These are phyloP conservation scores for Drosophila atripex DNA, from an alignment of 2,888 invertebrate species.

Conservation along the genomic window DNA sequence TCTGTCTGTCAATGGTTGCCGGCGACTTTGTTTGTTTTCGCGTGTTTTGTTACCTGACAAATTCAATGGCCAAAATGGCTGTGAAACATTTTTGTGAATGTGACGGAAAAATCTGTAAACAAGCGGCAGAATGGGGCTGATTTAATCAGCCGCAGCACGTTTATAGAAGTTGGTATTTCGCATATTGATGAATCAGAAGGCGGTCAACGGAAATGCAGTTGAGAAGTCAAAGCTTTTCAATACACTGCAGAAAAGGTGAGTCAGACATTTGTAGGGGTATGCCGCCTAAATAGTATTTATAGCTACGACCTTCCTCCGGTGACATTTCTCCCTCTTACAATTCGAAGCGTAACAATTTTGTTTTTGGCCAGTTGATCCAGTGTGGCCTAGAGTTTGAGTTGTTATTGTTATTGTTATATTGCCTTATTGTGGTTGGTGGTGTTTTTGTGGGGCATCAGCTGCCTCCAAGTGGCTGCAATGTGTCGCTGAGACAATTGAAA, in stretches of 20 bases:
- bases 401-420: constrained; percentile 24
- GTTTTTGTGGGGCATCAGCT: constrained; percentile 59
- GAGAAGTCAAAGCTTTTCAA: constrained; percentile 36
- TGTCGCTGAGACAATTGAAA: constrained; percentile 38
- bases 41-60: constrained; percentile 45
- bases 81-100: constrained; percentile 62
- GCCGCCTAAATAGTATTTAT: neutral
- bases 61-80: constrained; percentile 66
- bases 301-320: neutral
- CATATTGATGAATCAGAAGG: constrained; percentile 60
- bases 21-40: constrained; percentile 42
- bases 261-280: neutral
- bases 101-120: constrained; percentile 61
- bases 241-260: constrained; percentile 6
- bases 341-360: constrained; percentile 3
- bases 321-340: constrained; percentile 13
- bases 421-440: constrained; percentile 22
- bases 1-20: constrained; percentile 58
- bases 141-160: constrained; percentile 54
- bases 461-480: constrained; percentile 43
- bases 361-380: neutral
- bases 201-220: constrained; percentile 70
- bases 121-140: constrained; percentile 62
- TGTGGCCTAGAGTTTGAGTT: constrained; percentile 20
- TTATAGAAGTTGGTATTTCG: neutral